phyloP scores from a whole-genome alignment of 2,113 vertebrate genomes.

The Rostratula benghalensis region DNA sequence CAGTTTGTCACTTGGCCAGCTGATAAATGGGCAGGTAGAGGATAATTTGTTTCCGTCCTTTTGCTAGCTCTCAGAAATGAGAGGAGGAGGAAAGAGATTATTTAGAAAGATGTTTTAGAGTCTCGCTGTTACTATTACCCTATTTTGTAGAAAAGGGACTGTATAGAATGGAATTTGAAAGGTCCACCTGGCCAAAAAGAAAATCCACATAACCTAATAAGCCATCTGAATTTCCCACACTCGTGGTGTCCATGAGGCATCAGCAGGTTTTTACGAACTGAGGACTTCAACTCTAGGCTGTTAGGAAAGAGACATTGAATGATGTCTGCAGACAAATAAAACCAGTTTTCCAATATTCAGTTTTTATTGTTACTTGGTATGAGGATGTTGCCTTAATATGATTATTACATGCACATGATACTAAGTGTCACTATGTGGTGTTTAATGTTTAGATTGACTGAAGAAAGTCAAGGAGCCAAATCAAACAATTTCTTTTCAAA shows the following conservation, averaged over 20 bases:
- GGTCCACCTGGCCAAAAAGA: neutral
- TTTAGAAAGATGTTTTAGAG: neutral
- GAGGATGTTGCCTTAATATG: neutral
- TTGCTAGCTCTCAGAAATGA: constrained; percentile 55
- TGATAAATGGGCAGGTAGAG: constrained; percentile 70
- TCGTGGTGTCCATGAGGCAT: neutral
- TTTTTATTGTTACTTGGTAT: neutral
- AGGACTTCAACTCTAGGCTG: neutral
- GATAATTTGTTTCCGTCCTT: constrained; percentile 65
- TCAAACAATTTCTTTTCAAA: neutral
- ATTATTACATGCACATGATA: neutral
- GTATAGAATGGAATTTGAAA: neutral
- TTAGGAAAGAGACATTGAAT: neutral
- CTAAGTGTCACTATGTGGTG: neutral
- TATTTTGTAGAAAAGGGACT: neutral
- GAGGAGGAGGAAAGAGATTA: constrained; percentile 12
- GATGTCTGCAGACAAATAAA: neutral
- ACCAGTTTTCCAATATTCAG: neutral
- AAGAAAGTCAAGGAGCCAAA: neutral
- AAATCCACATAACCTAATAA: neutral
- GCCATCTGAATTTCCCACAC: neutral
- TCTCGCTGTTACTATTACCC: neutral
- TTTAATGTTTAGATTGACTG: neutral
- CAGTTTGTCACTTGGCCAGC: constrained; percentile 50
- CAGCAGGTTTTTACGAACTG: neutral